Conservation (phyloP, 2,888 invertebrate genomes). For the Allacma fusca region DNA sequence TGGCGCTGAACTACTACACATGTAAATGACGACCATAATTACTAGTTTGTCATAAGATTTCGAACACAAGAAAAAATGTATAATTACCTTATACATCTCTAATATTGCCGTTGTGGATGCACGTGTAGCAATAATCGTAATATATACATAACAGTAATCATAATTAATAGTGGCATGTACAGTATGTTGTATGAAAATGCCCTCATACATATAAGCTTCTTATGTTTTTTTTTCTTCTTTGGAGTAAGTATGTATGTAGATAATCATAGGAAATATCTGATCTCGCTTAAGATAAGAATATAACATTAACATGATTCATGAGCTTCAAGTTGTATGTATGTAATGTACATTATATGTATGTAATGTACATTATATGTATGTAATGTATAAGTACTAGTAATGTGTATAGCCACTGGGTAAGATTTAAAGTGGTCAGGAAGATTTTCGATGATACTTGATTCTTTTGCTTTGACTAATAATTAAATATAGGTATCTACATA, state of each 20-base stretch:
- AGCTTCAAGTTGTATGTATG: slow-evolving; percentile 14
- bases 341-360: not conserved
- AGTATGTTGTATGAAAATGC: not conserved
- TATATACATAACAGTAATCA: not conserved
- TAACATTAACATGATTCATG: slow-evolving; percentile 7
- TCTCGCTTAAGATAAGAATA: not conserved
- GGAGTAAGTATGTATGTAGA: slow-evolving; percentile 1
- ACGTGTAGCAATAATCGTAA: not conserved
- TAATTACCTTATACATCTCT: no score
- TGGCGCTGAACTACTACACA: no score
- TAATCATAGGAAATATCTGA: not conserved
- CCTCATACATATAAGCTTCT: not conserved
- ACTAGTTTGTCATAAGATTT: no score
- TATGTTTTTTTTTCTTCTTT: not conserved
- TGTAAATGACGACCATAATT: no score
- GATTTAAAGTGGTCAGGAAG: slow-evolving; percentile 21
- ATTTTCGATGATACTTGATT: slow-evolving; percentile 22
- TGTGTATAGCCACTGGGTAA: slow-evolving; percentile 4
- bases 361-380: not conserved
- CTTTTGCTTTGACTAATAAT: not conserved
- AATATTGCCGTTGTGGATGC: not conserved
- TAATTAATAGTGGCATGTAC: not conserved
- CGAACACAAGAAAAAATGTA: no score
- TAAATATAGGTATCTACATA: not conserved
- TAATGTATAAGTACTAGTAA: not conserved